phyloP scores from a whole-genome alignment of 1,140 invertebrate genomes.

The Proctacanthus coquilletti region DNA sequence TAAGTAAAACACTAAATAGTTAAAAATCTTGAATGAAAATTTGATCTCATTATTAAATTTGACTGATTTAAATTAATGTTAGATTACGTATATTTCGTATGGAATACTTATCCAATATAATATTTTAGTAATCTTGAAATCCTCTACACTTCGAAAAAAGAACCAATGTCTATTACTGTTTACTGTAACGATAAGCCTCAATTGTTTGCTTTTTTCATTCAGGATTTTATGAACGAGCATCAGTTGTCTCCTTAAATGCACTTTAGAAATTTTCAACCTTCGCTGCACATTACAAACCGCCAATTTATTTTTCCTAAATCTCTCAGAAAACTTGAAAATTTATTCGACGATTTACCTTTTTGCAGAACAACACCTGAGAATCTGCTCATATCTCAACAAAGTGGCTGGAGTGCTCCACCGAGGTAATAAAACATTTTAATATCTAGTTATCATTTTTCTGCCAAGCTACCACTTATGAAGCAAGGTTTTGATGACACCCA shows the following conservation, averaged over 20 bases:
- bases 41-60: too few species aligned
- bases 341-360: neutral
- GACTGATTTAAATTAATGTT: too few species aligned
- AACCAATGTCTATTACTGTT: too few species aligned
- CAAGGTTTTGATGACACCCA: constrained; percentile 16
- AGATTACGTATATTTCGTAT: too few species aligned
- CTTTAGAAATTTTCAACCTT: neutral
- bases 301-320: too few species aligned
- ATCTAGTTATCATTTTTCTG: neutral
- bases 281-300: neutral
- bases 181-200: neutral
- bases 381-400: neutral
- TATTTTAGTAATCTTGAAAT: too few species aligned
- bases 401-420: neutral
- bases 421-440: neutral
- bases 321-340: neutral
- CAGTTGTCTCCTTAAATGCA: neutral
- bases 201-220: neutral
- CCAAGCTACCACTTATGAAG: constrained; percentile 8
- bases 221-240: neutral
- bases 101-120: too few species aligned
- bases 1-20: too few species aligned
- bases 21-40: too few species aligned
- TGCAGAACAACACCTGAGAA: neutral
- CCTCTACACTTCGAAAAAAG: too few species aligned